Base-by-base conservation (phyloP, 2,797 vertebrate species). In the Macropodus opercularis region DNA sequence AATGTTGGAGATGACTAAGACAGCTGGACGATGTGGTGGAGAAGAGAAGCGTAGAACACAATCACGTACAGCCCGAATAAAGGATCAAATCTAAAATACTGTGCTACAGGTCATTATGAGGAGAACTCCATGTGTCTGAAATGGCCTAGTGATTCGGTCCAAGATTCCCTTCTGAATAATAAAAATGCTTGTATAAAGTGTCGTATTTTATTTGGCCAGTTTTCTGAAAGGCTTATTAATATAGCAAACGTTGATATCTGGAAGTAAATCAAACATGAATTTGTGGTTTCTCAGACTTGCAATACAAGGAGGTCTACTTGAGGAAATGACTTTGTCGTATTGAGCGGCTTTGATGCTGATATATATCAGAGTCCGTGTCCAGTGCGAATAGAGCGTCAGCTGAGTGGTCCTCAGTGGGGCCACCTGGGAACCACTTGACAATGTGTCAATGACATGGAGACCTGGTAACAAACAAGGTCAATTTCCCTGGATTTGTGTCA, bases 401-500 rank as follows among this genome's bases (percentile, higher is more conserved):
- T 8, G 43, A 38, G 31, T 50, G 26, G 51, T 59, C 40, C 66
- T 46, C 24, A 40, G 19, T 39, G 15, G 44, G 49, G 13, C 36
- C 72, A 50, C 41, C 18, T 17, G 7, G 35, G n/a, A 17, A 60
- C 36, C 17, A 36, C 53, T 27, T n/a, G n/a, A 79, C n/a, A n/a
- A n/a, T n/a, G n/a, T n/a, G 24, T 78, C 63, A 47, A 61, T 41
- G 63, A 63, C 29, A 59, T n/a, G 15, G 19, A 27, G 35, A 50
- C 19, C 35, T 52, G 22, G 23, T 36, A 43, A 66, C 39, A 23
- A 60, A 14, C n/a, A 1, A 21, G 13, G 50, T 44, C 50, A 39
- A 19, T 56, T 53, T 35, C 26, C 31, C 4, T 23, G 11, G 49
- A 63, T 73, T 52, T 69, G 3, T 61, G 50, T 5, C 24, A 26